Evolutionary conservation across 2,888 invertebrate genomes (phyloP).

Genomic region (Perizoma flavofasciatum): DNA sequence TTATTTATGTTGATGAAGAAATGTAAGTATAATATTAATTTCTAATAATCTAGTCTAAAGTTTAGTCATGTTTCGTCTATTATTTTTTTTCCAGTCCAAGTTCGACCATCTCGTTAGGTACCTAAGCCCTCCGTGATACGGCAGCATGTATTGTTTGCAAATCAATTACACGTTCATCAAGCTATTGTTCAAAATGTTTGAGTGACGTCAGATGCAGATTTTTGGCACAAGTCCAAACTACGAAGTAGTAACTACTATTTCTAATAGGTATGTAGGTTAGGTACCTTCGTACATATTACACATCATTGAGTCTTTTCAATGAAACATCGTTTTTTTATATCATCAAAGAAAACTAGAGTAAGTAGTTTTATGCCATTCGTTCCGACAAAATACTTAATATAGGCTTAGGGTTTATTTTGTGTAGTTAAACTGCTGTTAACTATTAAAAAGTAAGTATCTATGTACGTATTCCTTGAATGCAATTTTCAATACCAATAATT

Average conservation of each 20-base stretch:
- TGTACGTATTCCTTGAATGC: too few relatives aligned
- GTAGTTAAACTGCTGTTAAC: too few relatives aligned
- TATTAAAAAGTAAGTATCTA: too few relatives aligned
- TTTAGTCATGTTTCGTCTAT: conserved; percentile 25
- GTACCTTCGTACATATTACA: not conserved
- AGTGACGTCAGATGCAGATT: conserved; percentile 36
- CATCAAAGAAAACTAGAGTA: not conserved
- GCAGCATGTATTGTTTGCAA: conserved; percentile 44
- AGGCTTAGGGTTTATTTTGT: too few relatives aligned
- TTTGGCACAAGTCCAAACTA: conserved; percentile 26
- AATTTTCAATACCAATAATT: conserved; percentile 8
- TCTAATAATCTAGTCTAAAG: not conserved
- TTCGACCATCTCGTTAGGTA: conserved; percentile 5
- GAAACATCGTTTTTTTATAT: not conserved
- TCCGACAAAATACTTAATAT: too few relatives aligned
- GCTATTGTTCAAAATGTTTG: conserved; percentile 39
- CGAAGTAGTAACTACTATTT: not conserved
- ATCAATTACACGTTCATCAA: conserved; percentile 39
- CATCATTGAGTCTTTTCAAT: not conserved
- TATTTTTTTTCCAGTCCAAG: conserved; percentile 20
- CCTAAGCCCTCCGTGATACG: not conserved
- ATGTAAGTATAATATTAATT: too few relatives aligned
- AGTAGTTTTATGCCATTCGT: not conserved
- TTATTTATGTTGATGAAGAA: too few relatives aligned
- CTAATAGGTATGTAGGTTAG: not conserved